Percentiles rank a stretch among this genome's conserved stretches.
phyloP scores from a whole-genome alignment of 2,113 vertebrate species.

The Grammomys dolichurus region DNA sequence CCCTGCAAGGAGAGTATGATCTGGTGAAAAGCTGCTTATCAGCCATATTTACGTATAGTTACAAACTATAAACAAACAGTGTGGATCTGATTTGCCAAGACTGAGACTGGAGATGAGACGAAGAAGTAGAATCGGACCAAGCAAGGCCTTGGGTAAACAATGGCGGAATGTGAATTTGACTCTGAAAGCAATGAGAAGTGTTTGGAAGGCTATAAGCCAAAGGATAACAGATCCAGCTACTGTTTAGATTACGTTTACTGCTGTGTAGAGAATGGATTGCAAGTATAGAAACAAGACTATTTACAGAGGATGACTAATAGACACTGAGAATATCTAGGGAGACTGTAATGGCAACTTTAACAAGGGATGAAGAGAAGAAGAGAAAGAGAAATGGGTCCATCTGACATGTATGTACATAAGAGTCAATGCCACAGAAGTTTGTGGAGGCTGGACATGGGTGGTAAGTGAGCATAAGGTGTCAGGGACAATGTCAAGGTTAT shows the following conservation, averaged over 20 bases:
- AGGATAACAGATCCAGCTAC: not conserved
- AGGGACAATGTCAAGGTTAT: not conserved
- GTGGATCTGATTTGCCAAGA: not conserved
- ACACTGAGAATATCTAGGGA: not conserved
- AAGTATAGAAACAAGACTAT: not conserved
- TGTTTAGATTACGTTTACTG: conserved; percentile 40
- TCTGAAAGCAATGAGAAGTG: not conserved
- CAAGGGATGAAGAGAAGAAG: not conserved
- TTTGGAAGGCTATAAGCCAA: conserved; percentile 1
- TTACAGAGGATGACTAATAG: not conserved
- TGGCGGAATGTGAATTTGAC: not conserved
- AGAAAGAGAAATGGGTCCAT: not conserved
- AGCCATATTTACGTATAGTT: not conserved
- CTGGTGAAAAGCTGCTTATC: not conserved
- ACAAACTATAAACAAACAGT: not conserved
- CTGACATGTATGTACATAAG: not conserved
- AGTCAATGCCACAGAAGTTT: not conserved
- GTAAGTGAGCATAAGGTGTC: not conserved
- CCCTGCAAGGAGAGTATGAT: not conserved
- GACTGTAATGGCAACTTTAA: not conserved
- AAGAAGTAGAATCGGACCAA: not conserved
- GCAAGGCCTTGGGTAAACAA: not conserved
- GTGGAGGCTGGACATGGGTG: not conserved
- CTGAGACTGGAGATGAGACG: not conserved
- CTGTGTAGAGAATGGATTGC: not conserved